These are phyloP conservation scores for Tenthredo mesomela DNA, from an alignment of 2,888 invertebrate species.

Conservation along the genomic window DNA sequence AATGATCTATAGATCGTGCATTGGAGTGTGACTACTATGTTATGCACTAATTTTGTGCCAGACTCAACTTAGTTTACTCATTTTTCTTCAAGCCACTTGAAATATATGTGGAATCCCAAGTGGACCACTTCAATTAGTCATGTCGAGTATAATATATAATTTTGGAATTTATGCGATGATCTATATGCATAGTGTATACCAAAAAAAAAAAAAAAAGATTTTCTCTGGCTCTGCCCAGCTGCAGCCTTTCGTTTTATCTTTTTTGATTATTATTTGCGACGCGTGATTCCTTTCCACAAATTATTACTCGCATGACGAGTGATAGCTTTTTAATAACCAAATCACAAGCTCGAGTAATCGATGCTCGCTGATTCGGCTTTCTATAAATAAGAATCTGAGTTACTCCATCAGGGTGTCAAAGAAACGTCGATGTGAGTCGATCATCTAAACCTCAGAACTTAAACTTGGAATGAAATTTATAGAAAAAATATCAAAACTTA, in stretches of 20 bases:
- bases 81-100: not conserved
- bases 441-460: not conserved
- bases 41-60: not conserved
- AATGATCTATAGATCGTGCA: not conserved
- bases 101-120: conserved; percentile 32
- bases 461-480: not conserved
- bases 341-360: not conserved
- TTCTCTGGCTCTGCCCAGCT: too few relatives aligned
- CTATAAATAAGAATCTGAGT: conserved; percentile 24
- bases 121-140: conserved; percentile 27
- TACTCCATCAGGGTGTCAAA: not conserved
- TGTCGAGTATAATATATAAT: not conserved
- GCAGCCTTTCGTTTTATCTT: not conserved
- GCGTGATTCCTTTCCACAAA: not conserved
- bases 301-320: not conserved
- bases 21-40: not conserved
- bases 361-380: not conserved
- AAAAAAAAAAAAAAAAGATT: too few relatives aligned
- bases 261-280: not conserved
- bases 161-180: not conserved
- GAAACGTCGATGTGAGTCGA: not conserved
- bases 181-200: not conserved
- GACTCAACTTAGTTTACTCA: not conserved
- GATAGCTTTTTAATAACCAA: not conserved
- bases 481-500: not conserved